phyloP scores from a whole-genome alignment of 2,797 vertebrate species.

The Poliocrania exsul region DNA sequence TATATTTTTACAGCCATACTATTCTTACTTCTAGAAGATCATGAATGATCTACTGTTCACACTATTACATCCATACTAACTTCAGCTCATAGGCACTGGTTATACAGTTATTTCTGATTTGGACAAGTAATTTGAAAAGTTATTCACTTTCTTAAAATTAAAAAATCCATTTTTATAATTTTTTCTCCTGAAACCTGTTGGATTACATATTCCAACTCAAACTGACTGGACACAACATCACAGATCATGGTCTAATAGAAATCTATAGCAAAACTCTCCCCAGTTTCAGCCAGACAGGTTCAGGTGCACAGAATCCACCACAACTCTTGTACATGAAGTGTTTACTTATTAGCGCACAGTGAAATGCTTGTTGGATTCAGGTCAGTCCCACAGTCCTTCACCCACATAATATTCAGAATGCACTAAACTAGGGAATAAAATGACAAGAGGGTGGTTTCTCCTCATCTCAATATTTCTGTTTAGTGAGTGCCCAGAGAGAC shows the following conservation, averaged over 20 bases:
- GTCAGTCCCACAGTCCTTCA: not conserved
- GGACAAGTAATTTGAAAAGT: not conserved
- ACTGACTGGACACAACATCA: not conserved
- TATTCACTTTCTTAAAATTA: not conserved
- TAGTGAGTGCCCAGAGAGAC: not conserved
- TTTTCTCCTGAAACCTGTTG: not conserved
- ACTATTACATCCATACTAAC: not conserved
- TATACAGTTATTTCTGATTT: not conserved
- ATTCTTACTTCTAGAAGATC: not conserved
- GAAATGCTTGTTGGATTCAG: not conserved
- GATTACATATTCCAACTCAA: not conserved
- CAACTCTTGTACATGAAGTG: not conserved
- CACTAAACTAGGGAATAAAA: not conserved
- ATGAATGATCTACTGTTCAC: not conserved
- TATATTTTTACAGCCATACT: conserved; percentile 35
- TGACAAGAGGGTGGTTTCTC: not conserved
- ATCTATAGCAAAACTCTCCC: not conserved
- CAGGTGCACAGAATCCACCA: accelerated
- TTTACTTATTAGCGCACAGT: not conserved
- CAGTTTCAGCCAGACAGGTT: not conserved
- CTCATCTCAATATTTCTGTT: not conserved
- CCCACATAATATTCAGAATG: not conserved
- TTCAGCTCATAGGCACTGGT: not conserved
- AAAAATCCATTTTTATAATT: not conserved
- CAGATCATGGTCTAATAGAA: not conserved